Evolutionary conservation across 2,888 invertebrate genomes (phyloP).

Genomic region (Plusia festucae): DNA sequence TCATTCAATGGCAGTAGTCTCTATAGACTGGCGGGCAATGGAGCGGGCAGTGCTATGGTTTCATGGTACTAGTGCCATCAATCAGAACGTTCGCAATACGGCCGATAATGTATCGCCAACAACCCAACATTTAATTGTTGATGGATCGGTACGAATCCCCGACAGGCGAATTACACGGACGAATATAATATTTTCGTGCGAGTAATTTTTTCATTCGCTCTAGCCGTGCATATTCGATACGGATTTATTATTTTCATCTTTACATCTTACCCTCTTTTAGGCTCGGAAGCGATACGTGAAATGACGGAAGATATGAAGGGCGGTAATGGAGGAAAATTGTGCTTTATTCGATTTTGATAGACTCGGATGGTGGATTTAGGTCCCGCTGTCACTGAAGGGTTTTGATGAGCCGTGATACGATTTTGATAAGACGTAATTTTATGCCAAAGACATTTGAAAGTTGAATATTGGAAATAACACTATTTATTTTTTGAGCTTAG

Average conservation of each 20-base stretch:
- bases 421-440: slow-evolving; percentile 52
- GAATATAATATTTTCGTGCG: slow-evolving; percentile 60
- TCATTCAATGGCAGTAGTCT: slow-evolving; percentile 78
- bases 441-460: slow-evolving; percentile 14
- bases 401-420: slow-evolving; percentile 63
- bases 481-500: neutral
- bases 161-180: slow-evolving; percentile 76
- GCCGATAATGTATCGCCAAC: slow-evolving; percentile 86
- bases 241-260: slow-evolving; percentile 88
- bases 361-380: slow-evolving; percentile 84
- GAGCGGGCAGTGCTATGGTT: slow-evolving; percentile 71
- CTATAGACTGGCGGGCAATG: slow-evolving; percentile 72
- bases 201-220: slow-evolving; percentile 76
- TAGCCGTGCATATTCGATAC: slow-evolving; percentile 85
- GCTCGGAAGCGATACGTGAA: slow-evolving; percentile 88
- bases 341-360: slow-evolving; percentile 89
- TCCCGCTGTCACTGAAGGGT: slow-evolving; percentile 77
- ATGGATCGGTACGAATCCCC: slow-evolving; percentile 77
- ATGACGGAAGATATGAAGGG: slow-evolving; percentile 88
- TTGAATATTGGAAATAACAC: neutral
- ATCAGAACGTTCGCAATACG: slow-evolving; percentile 82
- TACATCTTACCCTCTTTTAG: slow-evolving; percentile 83
- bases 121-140: slow-evolving; percentile 86
- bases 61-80: slow-evolving; percentile 80
- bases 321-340: slow-evolving; percentile 88